Evolutionary conservation across 2,888 invertebrate species (phyloP).

Genomic region (Torymus auratus): DNA sequence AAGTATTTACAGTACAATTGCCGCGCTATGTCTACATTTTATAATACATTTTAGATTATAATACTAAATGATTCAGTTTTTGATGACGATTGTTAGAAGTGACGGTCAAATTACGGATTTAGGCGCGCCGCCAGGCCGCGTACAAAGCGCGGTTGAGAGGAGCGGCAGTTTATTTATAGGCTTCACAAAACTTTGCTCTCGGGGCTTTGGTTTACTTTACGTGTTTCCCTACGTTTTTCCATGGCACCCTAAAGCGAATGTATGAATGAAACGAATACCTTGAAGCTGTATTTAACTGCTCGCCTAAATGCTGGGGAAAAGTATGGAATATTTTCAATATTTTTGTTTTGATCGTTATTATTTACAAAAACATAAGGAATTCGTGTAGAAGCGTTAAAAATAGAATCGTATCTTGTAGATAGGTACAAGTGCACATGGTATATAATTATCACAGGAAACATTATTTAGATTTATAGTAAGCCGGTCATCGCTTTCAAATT

Average conservation of each 20-base stretch:
- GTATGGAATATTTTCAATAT: too few species aligned
- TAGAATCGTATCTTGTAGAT: slow-evolving; percentile 24
- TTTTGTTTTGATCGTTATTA: too few species aligned
- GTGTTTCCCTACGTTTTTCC: slow-evolving; percentile 6
- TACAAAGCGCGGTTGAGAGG: slow-evolving; percentile 22
- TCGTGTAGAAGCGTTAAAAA: background rate
- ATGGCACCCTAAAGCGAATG: background rate
- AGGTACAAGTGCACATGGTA: background rate
- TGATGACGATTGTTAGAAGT: slow-evolving; percentile 3
- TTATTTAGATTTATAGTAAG: background rate
- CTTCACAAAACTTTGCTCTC: slow-evolving; percentile 25
- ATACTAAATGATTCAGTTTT: background rate
- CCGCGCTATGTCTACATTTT: background rate
- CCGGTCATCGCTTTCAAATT: too few species aligned
- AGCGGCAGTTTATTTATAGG: slow-evolving; percentile 42
- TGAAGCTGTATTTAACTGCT: too few species aligned
- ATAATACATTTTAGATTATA: background rate
- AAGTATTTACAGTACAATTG: background rate
- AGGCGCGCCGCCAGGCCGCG: slow-evolving; percentile 25
- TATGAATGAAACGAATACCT: too few species aligned
- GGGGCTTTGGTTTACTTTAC: slow-evolving; percentile 30
- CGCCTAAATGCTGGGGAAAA: too few species aligned
- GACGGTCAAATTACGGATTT: slow-evolving; percentile 28
- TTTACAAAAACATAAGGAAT: background rate
- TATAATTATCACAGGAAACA: slow-evolving; percentile 8